A percentile compares a stretch with the other conserved stretches of the same genome.
These are phyloP conservation scores for Parelbella ahira DNA, from an alignment of 2,888 invertebrate genomes.

Conservation along the genomic window DNA sequence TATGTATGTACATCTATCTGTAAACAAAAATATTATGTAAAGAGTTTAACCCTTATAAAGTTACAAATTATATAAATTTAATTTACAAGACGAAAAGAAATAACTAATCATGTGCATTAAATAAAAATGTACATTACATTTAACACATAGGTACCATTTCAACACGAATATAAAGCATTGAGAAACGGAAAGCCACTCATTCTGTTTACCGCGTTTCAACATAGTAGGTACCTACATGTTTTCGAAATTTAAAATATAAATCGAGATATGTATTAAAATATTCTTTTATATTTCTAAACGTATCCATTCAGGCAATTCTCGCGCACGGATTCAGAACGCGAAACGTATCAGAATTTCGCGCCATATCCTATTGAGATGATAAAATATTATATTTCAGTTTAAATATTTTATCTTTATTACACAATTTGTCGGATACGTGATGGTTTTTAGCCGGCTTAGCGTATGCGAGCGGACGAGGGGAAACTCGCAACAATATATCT, in stretches of 20 bases:
- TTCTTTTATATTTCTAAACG: constrained; percentile 10
- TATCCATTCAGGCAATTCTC: constrained; percentile 15
- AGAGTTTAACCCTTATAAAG: no score
- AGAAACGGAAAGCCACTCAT: no score
- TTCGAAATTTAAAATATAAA: not conserved
- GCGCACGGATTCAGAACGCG: constrained; percentile 4
- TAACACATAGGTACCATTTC: no score
- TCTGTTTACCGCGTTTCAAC: no score
- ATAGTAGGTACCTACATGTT: not conserved
- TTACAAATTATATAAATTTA: no score
- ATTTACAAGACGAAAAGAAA: no score
- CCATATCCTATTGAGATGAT: constrained; percentile 22
- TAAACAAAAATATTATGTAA: no score
- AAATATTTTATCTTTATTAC: constrained; percentile 26
- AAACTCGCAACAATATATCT: constrained; percentile 19
- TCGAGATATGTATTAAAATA: constrained; percentile 1
- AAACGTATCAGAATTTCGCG: constrained; percentile 15
- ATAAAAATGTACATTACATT: no score
- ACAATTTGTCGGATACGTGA: constrained; percentile 25
- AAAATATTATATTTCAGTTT: constrained; percentile 18
- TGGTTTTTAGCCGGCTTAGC: constrained; percentile 24
- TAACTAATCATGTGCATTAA: no score
- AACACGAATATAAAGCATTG: no score
- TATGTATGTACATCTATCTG: no score
- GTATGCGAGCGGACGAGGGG: constrained; percentile 19